phyloP scores from a whole-genome alignment of 2,888 invertebrate species.

The Macrophya alboannulata region DNA sequence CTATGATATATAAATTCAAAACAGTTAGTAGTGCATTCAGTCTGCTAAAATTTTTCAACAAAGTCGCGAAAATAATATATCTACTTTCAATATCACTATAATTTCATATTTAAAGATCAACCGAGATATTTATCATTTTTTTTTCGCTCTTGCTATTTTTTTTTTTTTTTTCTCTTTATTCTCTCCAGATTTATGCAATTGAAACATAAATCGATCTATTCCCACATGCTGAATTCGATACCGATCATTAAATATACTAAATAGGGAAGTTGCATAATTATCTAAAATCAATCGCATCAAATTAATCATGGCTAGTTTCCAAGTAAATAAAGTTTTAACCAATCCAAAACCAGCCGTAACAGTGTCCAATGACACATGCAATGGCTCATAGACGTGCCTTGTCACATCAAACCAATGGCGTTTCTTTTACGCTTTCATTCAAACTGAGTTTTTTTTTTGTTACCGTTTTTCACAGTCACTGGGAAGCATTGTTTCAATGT shows the following conservation, averaged over 20 bases:
- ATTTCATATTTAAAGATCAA: constrained; percentile 16
- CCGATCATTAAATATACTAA: constrained; percentile 14
- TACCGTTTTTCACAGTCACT: no score
- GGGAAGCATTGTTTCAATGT: no score
- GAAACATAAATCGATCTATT: constrained; percentile 18
- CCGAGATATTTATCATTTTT: not conserved
- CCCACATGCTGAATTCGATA: constrained; percentile 39
- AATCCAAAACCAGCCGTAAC: no score
- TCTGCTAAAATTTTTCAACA: constrained; percentile 56
- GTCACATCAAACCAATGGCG: no score
- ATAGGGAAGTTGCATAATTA: not conserved
- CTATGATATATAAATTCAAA: constrained; percentile 35
- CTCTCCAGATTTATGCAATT: not conserved
- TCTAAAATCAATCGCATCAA: not conserved
- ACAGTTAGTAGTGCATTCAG: constrained; percentile 62
- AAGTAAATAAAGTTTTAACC: no score
- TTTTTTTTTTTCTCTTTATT: not conserved
- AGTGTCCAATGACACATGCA: no score
- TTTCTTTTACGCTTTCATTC: no score
- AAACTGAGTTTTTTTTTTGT: no score
- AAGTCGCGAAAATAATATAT: not conserved
- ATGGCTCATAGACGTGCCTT: no score
- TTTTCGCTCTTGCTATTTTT: not conserved
- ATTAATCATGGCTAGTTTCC: not conserved
- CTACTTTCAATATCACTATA: constrained; percentile 11